A percentile compares a stretch with the other conserved stretches of the same genome.
These are phyloP conservation scores for Lasioglossum baleicum DNA, from an alignment of 1,140 invertebrate genomes.

Conservation along the genomic window DNA sequence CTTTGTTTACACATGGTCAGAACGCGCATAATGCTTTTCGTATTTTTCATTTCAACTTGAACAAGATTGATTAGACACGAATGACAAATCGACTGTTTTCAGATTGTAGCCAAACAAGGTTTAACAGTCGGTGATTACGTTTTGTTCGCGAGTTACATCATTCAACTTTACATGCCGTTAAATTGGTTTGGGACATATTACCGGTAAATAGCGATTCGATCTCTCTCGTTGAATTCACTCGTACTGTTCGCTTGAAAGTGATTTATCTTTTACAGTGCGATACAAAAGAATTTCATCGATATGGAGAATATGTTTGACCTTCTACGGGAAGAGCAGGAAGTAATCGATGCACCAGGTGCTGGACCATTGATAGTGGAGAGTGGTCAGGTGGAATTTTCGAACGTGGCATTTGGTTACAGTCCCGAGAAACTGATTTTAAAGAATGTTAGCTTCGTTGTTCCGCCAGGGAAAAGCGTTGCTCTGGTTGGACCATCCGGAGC, in stretches of 20 bases:
- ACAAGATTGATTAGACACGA: not conserved
- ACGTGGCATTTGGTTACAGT: constrained; percentile 94
- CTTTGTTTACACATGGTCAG: constrained; percentile 91
- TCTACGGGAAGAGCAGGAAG: constrained; percentile 91
- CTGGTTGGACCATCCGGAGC: constrained; percentile 95
- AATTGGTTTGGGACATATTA: constrained; percentile 99
- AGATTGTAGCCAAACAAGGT: constrained; percentile 82
- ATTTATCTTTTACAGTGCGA: constrained; percentile 84
- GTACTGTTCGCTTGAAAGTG: constrained; percentile 7
- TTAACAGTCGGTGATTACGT: constrained; percentile 97
- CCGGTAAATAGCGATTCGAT: constrained; percentile 81
- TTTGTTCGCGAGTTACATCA: constrained; percentile 96
- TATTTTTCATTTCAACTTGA: not conserved
- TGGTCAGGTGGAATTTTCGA: constrained; percentile 92
- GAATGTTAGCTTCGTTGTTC: constrained; percentile 92
- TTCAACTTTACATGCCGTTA: constrained; percentile 96
- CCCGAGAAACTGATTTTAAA: constrained; percentile 90
- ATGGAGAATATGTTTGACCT: constrained; percentile 99
- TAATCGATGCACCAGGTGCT: constrained; percentile 90
- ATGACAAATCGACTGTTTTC: constrained; percentile 9
- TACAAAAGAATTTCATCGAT: constrained; percentile 98
- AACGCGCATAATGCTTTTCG: not conserved
- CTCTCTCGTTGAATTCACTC: not conserved
- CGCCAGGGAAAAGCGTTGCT: constrained; percentile 94
- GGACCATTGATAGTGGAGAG: constrained; percentile 85